phyloP scores from a whole-genome alignment of 2,888 invertebrate genomes.

The Mantis religiosa region DNA sequence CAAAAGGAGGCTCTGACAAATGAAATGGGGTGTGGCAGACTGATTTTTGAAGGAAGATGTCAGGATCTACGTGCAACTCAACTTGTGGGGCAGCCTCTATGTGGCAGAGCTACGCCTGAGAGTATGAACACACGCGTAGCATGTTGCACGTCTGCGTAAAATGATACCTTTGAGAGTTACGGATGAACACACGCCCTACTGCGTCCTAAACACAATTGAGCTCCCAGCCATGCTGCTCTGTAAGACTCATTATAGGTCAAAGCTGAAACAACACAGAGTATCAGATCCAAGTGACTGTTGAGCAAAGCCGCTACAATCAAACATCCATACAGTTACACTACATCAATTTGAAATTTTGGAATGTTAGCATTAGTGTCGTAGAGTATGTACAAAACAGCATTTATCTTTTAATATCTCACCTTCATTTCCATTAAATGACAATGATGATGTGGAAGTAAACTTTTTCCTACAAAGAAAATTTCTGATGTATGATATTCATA shows the following conservation, averaged over 20 bases:
- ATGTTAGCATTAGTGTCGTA: no score
- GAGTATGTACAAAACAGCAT: no score
- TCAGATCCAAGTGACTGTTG: background rate
- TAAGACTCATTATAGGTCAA: background rate
- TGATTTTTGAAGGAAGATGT: no score
- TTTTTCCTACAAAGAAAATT: no score
- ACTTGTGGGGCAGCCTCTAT: background rate
- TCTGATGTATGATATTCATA: no score
- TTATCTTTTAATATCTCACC: no score
- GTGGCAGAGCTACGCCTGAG: background rate
- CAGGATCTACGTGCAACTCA: background rate
- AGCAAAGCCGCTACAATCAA: background rate
- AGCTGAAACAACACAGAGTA: background rate
- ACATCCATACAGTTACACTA: background rate
- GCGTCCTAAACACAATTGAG: background rate
- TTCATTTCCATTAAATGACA: no score
- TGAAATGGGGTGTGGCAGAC: no score
- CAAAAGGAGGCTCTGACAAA: no score
- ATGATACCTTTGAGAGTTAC: background rate
- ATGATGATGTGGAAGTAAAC: no score
- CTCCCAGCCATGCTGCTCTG: background rate
- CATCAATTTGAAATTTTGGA: no score
- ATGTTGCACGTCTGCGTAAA: background rate
- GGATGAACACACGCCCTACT: background rate
- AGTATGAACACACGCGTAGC: background rate